These are phyloP conservation scores for Sylvilagus floridanus DNA, from an alignment of 2,797 vertebrate species.

Conservation along the genomic window DNA sequence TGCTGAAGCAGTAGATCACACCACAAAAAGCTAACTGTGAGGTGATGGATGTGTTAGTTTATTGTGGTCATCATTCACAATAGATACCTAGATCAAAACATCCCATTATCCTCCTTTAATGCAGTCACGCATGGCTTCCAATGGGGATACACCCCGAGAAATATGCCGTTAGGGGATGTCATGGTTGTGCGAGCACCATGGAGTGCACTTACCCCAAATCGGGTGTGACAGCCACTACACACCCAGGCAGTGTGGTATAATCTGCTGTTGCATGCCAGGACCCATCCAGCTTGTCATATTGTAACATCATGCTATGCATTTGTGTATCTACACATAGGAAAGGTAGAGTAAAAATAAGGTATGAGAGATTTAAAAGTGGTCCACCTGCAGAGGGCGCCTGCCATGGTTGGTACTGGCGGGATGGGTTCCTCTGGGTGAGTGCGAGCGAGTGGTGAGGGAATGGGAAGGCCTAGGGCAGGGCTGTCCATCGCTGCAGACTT, in stretches of 20 bases:
- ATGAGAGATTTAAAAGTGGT: neutral
- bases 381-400: neutral
- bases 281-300: neutral
- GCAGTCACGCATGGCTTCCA: neutral
- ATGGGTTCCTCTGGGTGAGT: neutral
- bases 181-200: neutral
- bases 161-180: neutral
- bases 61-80: neutral
- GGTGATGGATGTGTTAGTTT: neutral
- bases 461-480: rapidly evolving
- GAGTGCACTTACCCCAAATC: too few species aligned
- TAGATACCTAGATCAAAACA: neutral
- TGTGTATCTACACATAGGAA: neutral
- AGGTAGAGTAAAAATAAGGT: neutral
- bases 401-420: too few species aligned
- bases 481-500: neutral
- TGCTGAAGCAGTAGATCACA: neutral
- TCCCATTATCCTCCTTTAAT: neutral
- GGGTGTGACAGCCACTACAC: too few species aligned
- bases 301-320: neutral
- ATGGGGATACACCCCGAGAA: neutral
- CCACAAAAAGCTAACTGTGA: neutral
- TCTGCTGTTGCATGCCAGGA: neutral
- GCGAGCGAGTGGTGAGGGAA: neutral
- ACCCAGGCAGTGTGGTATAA: neutral